Conservation (phyloP, 2,888 invertebrate species). For the Theretra japonica region DNA sequence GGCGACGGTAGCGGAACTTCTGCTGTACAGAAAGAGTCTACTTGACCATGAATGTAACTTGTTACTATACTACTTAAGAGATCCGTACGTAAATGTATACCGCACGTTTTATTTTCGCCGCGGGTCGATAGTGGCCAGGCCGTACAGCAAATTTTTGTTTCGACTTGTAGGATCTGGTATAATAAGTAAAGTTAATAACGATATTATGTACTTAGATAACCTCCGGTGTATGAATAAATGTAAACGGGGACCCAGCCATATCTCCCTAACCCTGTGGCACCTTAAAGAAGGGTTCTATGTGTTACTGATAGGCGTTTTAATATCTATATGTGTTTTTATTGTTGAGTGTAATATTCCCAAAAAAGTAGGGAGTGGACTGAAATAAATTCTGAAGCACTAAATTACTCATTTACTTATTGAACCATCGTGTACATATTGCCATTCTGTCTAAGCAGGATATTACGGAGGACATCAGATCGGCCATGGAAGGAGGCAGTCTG, state of each 20-base stretch:
- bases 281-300: too few species aligned
- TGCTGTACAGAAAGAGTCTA: neutral
- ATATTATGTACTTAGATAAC: neutral
- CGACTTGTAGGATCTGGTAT: neutral
- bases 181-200: neutral
- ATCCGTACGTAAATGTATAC: neutral
- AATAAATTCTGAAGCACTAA: too few species aligned
- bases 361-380: too few species aligned
- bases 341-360: too few species aligned
- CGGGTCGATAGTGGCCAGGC: neutral
- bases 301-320: too few species aligned
- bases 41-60: neutral
- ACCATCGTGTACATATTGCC: too few species aligned
- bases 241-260: neutral
- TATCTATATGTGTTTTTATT: too few species aligned
- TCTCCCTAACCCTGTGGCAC: too few species aligned
- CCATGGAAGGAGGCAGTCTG: too few species aligned
- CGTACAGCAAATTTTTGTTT: neutral
- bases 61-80: neutral
- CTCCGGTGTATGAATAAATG: neutral
- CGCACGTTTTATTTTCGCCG: conserved; percentile 19
- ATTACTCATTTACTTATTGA: too few species aligned
- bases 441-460: too few species aligned
- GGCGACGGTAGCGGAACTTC: neutral
- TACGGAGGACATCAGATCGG: too few species aligned